Conservation (phyloP, 1,140 invertebrate species). For the Aricia agestis region DNA sequence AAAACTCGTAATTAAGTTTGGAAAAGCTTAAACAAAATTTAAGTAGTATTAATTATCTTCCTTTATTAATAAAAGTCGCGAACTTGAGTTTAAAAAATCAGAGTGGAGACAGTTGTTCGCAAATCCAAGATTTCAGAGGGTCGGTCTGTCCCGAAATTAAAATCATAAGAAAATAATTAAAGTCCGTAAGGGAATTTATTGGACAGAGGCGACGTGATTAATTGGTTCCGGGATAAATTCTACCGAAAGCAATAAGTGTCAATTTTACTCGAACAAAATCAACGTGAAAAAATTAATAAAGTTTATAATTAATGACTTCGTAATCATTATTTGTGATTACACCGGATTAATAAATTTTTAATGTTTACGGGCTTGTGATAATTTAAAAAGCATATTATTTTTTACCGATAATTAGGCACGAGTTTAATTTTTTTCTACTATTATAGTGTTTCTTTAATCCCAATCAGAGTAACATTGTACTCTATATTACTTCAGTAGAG, state of each 20-base stretch:
- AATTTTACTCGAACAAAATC: conserved; percentile 51
- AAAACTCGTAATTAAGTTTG: conserved; percentile 60
- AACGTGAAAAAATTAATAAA: conserved; percentile 55
- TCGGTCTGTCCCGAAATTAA: conserved; percentile 60
- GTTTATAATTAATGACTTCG: conserved; percentile 45
- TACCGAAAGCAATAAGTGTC: conserved; percentile 70
- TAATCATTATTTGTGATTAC: not conserved
- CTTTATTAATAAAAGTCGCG: conserved; percentile 71
- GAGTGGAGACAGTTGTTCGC: conserved; percentile 71
- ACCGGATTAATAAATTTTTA: too few species aligned
- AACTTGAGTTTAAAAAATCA: conserved; percentile 57
- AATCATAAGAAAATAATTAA: conserved; percentile 77
- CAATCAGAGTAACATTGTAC: too few species aligned
- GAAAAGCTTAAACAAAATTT: conserved; percentile 70
- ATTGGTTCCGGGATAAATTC: conserved; percentile 65
- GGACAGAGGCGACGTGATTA: conserved; percentile 70
- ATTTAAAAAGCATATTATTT: too few species aligned
- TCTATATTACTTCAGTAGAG: too few species aligned
- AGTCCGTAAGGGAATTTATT: conserved; percentile 74
- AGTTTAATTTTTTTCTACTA: too few species aligned
- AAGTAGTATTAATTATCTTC: conserved; percentile 75
- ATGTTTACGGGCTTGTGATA: too few species aligned
- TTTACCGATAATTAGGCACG: too few species aligned
- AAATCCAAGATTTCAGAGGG: conserved; percentile 58
- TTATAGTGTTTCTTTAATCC: too few species aligned